phyloP scores from a whole-genome alignment of 2,888 invertebrate species.

The Sisyra terminalis region DNA sequence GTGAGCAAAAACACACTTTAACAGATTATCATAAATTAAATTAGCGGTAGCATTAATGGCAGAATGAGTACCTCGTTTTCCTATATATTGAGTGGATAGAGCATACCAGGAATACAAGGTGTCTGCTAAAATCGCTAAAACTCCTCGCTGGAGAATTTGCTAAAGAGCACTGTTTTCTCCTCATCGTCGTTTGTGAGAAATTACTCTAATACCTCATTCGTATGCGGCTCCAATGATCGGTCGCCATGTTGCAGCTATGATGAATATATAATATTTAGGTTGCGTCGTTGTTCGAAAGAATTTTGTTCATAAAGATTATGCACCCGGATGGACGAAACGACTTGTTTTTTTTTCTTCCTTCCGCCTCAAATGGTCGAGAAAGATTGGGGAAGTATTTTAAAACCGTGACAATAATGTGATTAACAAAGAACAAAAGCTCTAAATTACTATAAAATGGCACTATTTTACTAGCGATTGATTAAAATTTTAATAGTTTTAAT shows the following conservation, averaged over 20 bases:
- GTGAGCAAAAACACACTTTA: constrained; percentile 21
- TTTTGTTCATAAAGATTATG: constrained; percentile 2
- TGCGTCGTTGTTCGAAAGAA: constrained; percentile 6
- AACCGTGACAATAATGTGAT: too few species aligned
- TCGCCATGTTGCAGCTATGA: constrained; percentile 20
- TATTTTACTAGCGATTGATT: too few species aligned
- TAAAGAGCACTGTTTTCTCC: too few species aligned
- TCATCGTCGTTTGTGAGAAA: constrained; percentile 9
- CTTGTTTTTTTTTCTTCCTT: too few species aligned
- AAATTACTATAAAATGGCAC: too few species aligned
- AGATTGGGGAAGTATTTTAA: too few species aligned
- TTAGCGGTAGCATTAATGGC: neutral
- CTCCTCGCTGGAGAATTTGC: too few species aligned
- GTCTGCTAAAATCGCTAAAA: neutral
- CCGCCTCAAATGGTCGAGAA: too few species aligned
- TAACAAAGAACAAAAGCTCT: too few species aligned
- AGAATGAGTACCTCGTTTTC: neutral
- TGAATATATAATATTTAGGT: constrained; percentile 23
- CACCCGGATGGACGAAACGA: neutral
- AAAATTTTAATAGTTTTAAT: too few species aligned
- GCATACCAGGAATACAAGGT: constrained; percentile 11
- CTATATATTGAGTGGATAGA: neutral
- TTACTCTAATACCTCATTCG: constrained; percentile 22
- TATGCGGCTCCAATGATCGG: constrained; percentile 20
- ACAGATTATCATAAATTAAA: constrained; percentile 23